phyloP scores from a whole-genome alignment of 1,140 invertebrate species.

The Diachasma alloeum region DNA sequence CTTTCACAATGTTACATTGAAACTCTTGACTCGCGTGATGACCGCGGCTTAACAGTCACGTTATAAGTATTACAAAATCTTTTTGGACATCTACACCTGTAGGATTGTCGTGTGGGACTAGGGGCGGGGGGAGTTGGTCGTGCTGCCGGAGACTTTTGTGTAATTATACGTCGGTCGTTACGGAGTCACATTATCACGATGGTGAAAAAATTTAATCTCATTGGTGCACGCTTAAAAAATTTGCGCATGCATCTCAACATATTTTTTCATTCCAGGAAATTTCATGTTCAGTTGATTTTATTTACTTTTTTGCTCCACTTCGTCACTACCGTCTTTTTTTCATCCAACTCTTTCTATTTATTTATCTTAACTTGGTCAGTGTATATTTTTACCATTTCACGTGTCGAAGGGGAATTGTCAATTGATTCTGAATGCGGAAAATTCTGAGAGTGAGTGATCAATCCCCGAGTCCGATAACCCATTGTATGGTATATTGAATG shows the following conservation, averaged over 20 bases:
- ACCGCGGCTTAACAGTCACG: not conserved
- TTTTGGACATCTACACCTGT: constrained; percentile 15
- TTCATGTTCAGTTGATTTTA: not conserved
- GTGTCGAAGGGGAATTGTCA: not conserved
- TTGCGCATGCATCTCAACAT: constrained; percentile 2
- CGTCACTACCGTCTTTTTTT: not conserved
- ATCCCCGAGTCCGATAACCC: not conserved
- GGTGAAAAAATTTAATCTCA: constrained; percentile 1
- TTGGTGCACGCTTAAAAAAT: not conserved
- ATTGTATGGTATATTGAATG: not conserved
- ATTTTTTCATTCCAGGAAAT: not conserved
- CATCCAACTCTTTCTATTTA: not conserved
- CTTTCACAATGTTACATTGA: not conserved
- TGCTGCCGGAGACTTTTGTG: not conserved
- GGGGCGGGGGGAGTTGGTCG: too few relatives aligned
- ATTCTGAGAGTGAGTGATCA: not conserved
- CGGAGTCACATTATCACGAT: not conserved
- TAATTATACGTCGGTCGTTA: constrained; percentile 1
- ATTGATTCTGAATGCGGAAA: not conserved
- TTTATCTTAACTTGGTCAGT: not conserved
- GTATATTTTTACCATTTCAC: not conserved
- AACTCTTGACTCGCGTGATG: constrained; percentile 6
- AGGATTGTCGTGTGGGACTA: not conserved
- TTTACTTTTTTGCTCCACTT: not conserved
- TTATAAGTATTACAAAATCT: not conserved